Evolutionary conservation across 2,797 vertebrate species (phyloP).

Genomic region (Dryobates pubescens): DNA sequence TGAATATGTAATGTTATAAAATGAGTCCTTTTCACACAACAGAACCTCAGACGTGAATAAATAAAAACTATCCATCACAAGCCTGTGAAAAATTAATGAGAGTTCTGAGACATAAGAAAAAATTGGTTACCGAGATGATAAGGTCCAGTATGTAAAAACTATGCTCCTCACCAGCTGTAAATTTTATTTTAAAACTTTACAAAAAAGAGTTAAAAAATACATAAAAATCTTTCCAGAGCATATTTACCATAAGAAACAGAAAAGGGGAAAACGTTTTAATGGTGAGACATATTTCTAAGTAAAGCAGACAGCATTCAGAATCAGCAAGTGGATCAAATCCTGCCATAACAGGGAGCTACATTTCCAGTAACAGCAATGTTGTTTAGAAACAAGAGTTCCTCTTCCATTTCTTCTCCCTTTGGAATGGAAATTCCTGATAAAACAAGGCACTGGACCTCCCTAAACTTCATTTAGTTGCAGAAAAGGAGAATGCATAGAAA

Average conservation of each 20-base stretch:
- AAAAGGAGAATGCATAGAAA: neutral
- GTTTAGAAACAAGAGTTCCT: neutral
- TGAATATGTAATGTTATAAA: slow-evolving; percentile 98
- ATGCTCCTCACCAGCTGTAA: slow-evolving; percentile 47
- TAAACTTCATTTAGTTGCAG: slow-evolving; percentile 15
- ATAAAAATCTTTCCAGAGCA: neutral
- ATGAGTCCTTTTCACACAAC: slow-evolving; percentile 97
- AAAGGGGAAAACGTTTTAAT: slow-evolving; percentile 21
- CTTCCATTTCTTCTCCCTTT: neutral
- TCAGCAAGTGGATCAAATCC: neutral
- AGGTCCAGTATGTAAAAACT: slow-evolving; percentile 75
- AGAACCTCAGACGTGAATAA: slow-evolving; percentile 95
- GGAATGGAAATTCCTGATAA: neutral
- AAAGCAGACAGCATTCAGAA: neutral
- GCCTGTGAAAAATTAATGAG: slow-evolving; percentile 96
- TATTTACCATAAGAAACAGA: slow-evolving; percentile 13
- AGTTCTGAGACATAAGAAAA: slow-evolving; percentile 80
- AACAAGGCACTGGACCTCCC: neutral
- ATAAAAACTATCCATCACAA: slow-evolving; percentile 97
- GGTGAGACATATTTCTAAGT: neutral
- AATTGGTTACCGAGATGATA: slow-evolving; percentile 79
- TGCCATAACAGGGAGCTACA: neutral
- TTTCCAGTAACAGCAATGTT: neutral
- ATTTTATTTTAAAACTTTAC: slow-evolving; percentile 46
- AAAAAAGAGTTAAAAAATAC: slow-evolving; percentile 21